Conservation (phyloP, 2,888 invertebrate genomes). For the Cyaniris semiargus region DNA sequence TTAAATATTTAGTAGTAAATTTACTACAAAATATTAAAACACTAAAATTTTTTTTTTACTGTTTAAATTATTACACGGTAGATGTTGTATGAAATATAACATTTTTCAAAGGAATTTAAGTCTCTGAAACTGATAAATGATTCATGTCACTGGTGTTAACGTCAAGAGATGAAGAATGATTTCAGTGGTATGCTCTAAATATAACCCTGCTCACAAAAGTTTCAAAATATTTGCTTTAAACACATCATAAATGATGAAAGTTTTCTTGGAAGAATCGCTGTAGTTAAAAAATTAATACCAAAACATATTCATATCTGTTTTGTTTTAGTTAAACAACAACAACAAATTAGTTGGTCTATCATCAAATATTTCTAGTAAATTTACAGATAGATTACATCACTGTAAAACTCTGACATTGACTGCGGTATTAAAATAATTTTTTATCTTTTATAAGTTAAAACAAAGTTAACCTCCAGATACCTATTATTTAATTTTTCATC, state of each 20-base stretch:
- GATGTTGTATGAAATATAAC: not conserved
- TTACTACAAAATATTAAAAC: too few relatives aligned
- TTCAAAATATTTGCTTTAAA: not conserved
- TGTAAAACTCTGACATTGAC: constrained; percentile 1
- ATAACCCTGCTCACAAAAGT: not conserved
- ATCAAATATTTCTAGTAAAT: constrained; percentile 2
- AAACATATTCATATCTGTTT: not conserved
- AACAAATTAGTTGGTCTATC: not conserved
- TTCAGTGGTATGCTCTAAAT: constrained; percentile 14
- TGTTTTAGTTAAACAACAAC: not conserved
- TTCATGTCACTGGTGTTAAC: not conserved
- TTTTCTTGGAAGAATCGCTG: not conserved
- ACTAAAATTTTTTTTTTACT: too few relatives aligned
- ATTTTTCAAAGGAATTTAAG: not conserved
- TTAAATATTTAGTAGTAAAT: too few relatives aligned
- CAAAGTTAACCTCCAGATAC: not conserved
- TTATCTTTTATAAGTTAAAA: constrained; percentile 1
- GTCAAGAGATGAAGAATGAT: constrained; percentile 1
- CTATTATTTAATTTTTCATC: constrained; percentile 20
- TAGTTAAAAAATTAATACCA: not conserved
- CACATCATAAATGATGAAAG: not conserved
- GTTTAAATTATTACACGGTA: not conserved
- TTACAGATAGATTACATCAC: constrained; percentile 19
- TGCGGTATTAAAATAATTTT: not conserved
- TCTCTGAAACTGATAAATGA: constrained; percentile 21